phyloP scores from a whole-genome alignment of 1,140 invertebrate genomes.

The Drosophila auraria region DNA sequence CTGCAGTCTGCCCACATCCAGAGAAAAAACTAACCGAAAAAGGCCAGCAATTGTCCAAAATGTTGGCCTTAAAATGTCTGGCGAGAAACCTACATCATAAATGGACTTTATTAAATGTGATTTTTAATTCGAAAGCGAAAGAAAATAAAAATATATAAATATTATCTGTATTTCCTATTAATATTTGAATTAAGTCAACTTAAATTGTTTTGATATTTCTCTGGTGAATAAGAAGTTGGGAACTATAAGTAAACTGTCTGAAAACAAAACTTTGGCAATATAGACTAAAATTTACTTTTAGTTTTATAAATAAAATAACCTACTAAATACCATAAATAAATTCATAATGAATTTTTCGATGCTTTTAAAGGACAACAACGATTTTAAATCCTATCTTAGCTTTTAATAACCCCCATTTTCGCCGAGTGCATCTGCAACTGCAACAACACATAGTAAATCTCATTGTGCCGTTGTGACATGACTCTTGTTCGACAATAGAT shows the following conservation, averaged over 20 bases:
- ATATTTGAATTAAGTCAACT: too few relatives aligned
- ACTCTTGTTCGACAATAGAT: slow-evolving; percentile 85
- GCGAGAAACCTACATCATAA: not conserved
- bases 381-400: too few relatives aligned
- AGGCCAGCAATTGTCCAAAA: slow-evolving; percentile 11
- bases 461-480: slow-evolving; percentile 82
- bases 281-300: too few relatives aligned
- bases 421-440: slow-evolving; percentile 21
- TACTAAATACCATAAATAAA: too few relatives aligned
- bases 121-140: not conserved
- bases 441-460: slow-evolving; percentile 79
- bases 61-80: slow-evolving; percentile 7
- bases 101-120: not conserved
- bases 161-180: not conserved
- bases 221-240: too few relatives aligned
- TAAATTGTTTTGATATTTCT: too few relatives aligned
- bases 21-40: slow-evolving; percentile 9
- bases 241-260: too few relatives aligned
- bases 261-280: too few relatives aligned
- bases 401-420: not conserved
- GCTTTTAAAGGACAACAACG: too few relatives aligned
- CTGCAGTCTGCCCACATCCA: slow-evolving; percentile 12
- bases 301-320: too few relatives aligned
- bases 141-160: not conserved
- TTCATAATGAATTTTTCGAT: too few relatives aligned